These are phyloP conservation scores for Ctenodactylus gundi DNA, from an alignment of 2,113 vertebrate species.

Conservation along the genomic window DNA sequence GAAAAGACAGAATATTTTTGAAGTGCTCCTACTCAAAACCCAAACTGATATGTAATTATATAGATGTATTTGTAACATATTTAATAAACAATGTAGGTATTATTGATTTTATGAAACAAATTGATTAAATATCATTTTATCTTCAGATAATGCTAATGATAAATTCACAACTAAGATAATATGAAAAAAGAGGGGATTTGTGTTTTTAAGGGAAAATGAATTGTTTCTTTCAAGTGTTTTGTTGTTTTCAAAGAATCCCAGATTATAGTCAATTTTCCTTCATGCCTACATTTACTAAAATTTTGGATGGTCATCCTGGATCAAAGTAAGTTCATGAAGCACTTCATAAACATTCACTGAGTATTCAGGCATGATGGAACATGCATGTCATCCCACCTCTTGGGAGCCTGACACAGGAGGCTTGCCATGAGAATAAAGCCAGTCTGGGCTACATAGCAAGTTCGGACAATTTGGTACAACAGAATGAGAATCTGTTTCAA, in stretches of 20 bases:
- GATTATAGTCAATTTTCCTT: background rate
- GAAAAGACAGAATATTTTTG: background rate
- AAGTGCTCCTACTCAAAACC: background rate
- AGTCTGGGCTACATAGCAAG: no score
- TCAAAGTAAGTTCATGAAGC: background rate
- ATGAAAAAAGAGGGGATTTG: background rate
- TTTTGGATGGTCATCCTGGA: no score
- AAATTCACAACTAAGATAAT: background rate
- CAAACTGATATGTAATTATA: background rate
- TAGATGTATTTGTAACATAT: background rate
- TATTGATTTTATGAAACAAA: background rate
- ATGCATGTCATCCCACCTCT: no score
- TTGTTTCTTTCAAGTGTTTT: background rate
- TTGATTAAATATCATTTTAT: background rate
- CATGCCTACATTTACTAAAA: background rate
- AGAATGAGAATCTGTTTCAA: no score
- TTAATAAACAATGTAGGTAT: background rate
- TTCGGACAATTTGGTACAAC: no score
- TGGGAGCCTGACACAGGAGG: no score
- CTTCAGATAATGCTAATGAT: background rate
- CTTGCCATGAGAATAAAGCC: no score
- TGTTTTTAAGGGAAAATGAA: background rate
- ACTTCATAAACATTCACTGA: background rate
- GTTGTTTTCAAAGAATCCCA: background rate
- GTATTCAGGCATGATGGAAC: no score